A percentile compares a stretch with the other conserved stretches of the same genome.
phyloP scores from a whole-genome alignment of 1,140 invertebrate genomes.

The Chrysomallon squamiferum region DNA sequence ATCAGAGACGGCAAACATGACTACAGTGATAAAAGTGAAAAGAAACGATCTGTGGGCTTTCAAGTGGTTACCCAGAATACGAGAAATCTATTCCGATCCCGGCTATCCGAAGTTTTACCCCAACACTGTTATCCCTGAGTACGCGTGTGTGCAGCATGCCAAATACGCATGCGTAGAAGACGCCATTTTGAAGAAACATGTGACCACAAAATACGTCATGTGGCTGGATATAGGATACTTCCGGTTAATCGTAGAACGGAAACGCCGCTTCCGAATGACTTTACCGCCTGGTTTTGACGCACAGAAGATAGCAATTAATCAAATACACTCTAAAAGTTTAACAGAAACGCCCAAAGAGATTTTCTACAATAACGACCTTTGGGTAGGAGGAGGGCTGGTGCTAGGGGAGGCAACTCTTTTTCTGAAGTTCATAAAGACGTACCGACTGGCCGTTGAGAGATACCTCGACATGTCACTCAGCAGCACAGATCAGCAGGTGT shows the following conservation, averaged over 20 bases:
- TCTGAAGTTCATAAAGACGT: constrained; percentile 21
- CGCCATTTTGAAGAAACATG: constrained; percentile 17
- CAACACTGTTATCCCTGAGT: constrained; percentile 40
- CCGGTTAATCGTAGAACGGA: constrained; percentile 20
- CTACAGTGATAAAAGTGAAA: constrained; percentile 24
- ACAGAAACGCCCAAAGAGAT: constrained; percentile 12
- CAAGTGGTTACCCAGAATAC: constrained; percentile 24
- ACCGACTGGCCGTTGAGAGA: constrained; percentile 18
- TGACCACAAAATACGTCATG: constrained; percentile 28
- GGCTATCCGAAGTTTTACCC: constrained; percentile 41
- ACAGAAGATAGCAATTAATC: constrained; percentile 26
- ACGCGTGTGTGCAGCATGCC: constrained; percentile 35
- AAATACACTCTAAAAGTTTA: constrained; percentile 1
- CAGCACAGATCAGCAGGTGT: constrained; percentile 43
- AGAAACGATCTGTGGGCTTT: constrained; percentile 32
- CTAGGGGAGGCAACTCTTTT: constrained; percentile 18
- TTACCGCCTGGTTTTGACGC: constrained; percentile 28
- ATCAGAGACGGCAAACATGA: constrained; percentile 19
- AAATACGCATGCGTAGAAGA: constrained; percentile 32
- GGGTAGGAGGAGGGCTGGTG: constrained; percentile 32
- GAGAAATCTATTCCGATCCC: constrained; percentile 24
- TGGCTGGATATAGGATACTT: constrained; percentile 50
- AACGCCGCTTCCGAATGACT: constrained; percentile 24
- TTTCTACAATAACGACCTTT: constrained; percentile 25
- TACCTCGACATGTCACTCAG: constrained; percentile 26